phyloP scores from a whole-genome alignment of 2,113 vertebrate genomes.

The Chinchilla lanigera region DNA sequence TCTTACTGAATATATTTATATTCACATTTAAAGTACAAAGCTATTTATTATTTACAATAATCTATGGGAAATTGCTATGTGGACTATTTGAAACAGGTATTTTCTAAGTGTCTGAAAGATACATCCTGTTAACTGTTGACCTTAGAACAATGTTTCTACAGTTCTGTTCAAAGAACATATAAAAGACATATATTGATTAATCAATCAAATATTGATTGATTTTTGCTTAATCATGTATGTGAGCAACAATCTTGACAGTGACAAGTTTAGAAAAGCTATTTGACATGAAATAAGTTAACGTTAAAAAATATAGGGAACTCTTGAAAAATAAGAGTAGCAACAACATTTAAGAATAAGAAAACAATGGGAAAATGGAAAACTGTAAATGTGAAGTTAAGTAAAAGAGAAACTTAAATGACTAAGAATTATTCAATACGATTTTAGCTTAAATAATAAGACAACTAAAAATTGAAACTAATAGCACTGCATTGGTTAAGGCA shows the following conservation, averaged over 20 bases:
- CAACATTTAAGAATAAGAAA: neutral
- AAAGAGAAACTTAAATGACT: neutral
- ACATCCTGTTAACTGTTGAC: conserved; percentile 35
- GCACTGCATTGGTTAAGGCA: neutral
- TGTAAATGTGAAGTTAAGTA: neutral
- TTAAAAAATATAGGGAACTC: neutral
- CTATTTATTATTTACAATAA: conserved; percentile 23
- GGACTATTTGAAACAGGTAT: neutral
- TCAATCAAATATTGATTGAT: neutral
- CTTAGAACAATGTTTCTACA: neutral
- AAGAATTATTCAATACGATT: neutral
- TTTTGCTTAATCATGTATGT: neutral
- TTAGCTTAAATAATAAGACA: neutral
- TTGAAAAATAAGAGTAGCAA: neutral
- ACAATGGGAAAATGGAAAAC: neutral
- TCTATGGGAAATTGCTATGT: neutral
- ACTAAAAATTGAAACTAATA: neutral
- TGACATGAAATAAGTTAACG: neutral
- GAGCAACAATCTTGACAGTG: neutral
- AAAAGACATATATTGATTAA: neutral
- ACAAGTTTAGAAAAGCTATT: neutral
- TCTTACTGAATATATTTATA: neutral
- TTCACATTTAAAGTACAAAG: neutral
- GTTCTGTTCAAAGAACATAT: neutral
- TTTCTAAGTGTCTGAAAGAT: neutral